These are phyloP conservation scores for Mus musculus DNA, from an alignment of 2,113 vertebrate species.

Conservation along the genomic window DNA sequence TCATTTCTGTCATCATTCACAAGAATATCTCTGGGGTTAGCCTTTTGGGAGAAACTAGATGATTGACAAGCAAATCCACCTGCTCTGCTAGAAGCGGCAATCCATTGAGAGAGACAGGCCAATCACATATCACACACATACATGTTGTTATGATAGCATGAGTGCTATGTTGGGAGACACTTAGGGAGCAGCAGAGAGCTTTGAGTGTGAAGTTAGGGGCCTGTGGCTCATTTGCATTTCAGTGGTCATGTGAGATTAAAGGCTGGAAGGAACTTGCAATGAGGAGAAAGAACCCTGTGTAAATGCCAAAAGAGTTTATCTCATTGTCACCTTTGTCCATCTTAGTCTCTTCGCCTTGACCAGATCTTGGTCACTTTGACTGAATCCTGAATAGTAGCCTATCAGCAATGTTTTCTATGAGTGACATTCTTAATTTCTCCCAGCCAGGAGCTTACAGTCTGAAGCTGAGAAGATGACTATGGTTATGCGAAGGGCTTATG, in stretches of 20 bases:
- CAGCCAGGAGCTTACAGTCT: no score
- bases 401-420: background rate
- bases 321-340: background rate
- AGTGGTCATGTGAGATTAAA: background rate
- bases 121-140: no score
- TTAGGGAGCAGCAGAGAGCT: background rate
- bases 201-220: background rate
- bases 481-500: background rate
- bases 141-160: no score
- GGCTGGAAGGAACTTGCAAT: background rate
- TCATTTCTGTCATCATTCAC: background rate
- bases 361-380: background rate
- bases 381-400: background rate
- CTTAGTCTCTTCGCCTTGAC: background rate
- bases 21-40: background rate
- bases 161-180: no score
- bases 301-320: background rate
- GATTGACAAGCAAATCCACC: background rate
- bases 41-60: background rate
- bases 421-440: background rate
- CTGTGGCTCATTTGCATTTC: background rate
- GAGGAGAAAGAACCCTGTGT: background rate
- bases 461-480: no score
- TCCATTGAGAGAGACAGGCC: background rate
- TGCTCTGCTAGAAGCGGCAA: no score